Conservation (phyloP, 1,140 invertebrate species). For the Reticulitermes speratus region DNA sequence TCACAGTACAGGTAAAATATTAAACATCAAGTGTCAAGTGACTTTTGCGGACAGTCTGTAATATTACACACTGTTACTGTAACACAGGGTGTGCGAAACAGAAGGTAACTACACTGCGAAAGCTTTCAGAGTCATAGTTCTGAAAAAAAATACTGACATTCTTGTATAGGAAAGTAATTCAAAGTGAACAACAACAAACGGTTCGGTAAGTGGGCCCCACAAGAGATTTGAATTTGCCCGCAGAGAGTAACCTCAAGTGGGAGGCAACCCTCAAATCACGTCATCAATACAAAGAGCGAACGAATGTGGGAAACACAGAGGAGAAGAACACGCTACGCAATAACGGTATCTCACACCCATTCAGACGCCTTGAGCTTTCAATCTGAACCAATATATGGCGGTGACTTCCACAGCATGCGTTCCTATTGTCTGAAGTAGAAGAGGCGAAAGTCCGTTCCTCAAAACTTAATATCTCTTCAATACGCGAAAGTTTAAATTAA, state of each 20-base stretch:
- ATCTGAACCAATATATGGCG: background rate
- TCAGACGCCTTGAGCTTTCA: background rate
- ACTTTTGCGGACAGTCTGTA: no score
- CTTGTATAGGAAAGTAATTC: no score
- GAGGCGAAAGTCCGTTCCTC: background rate
- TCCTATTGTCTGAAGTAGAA: background rate
- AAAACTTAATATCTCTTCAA: background rate
- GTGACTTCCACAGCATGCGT: background rate
- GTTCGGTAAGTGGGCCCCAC: background rate
- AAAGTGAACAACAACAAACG: background rate
- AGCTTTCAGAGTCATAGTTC: no score
- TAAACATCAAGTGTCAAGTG: no score
- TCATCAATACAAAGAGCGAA: background rate
- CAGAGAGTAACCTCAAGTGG: background rate
- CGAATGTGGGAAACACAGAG: background rate
- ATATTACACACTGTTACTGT: no score
- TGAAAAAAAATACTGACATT: no score
- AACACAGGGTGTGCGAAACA: no score
- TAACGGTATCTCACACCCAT: background rate
- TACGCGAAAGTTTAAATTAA: background rate
- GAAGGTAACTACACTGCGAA: no score
- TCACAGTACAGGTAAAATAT: no score
- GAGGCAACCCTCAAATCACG: background rate
- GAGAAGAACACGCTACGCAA: background rate
- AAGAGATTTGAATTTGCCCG: background rate